Evolutionary conservation across 2,113 vertebrate species (phyloP), one percentile per base, ranked within the genome.

Genomic region (Ailuropoda melanoleuca): DNA sequence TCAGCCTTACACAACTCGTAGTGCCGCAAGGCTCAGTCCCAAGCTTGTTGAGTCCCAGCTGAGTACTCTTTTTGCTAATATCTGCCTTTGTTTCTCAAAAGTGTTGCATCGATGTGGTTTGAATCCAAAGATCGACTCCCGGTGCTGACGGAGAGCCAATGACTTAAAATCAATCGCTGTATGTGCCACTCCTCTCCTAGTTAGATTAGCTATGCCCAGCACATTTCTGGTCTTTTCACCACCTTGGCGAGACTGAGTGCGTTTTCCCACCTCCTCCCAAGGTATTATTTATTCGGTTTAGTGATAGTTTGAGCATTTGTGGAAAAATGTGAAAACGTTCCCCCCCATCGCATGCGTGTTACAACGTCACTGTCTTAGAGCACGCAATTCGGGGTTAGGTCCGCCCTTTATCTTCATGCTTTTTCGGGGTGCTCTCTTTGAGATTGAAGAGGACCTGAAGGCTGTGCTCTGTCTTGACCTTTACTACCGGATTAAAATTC

Each of bases 401-500:
- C 93, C 48, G 92, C 88, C 96, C 96, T 98, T 98, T 98, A 94
- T 98, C 96, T 97, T 98, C 62, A 96, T 98, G 88, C 84, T 98
- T 97, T 97, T 95, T n/a, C 39, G 19, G 93, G 83, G 31, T 92
- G 43, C 56, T 98, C 96, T 98, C 82, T 97, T 97, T 96, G 97
- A 98, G 97, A 97, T 98, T 98, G 97, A 98, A 98, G 97, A 98
- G 95, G 97, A 98, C 98, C 97, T 97, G 98, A 98, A 98, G 98
- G 98, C 97, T 97, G 95, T 98, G 98, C 98, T 98, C 98, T 98
- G 95, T 97, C 89, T 97, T 99, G 98, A 98, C 98, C 98, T 99
- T 99, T 98, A 97, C 97, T 98, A 98, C 98, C 98, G 97, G 97
- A 98, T 99, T 99, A 99, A 99, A 99, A 99, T 99, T 98, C 98